Conservation (phyloP, 1,140 invertebrate genomes). For the Apis mellifera region DNA sequence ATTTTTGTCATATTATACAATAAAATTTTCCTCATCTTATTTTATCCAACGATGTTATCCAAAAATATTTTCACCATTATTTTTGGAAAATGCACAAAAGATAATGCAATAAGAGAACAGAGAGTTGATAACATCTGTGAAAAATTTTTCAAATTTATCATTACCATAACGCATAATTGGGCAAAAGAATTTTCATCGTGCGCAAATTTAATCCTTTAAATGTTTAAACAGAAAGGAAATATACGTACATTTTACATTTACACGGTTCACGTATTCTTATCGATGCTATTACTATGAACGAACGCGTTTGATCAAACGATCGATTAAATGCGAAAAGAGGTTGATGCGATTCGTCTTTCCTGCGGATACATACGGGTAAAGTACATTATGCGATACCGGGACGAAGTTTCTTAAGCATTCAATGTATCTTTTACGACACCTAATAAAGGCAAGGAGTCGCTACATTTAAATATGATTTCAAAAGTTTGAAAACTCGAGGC, state of each 20-base stretch:
- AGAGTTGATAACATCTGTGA: neutral
- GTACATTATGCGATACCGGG: slow-evolving; percentile 54
- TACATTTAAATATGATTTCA: too few species aligned
- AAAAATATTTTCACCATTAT: neutral
- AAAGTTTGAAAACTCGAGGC: too few species aligned
- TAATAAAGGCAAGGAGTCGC: slow-evolving; percentile 51
- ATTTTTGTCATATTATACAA: neutral
- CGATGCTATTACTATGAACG: neutral
- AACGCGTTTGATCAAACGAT: neutral
- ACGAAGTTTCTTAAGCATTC: slow-evolving; percentile 53
- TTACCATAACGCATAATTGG: neutral
- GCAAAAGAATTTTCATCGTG: neutral
- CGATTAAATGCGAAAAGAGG: slow-evolving; percentile 56
- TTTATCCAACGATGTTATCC: neutral
- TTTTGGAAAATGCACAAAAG: neutral
- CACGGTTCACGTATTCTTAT: neutral
- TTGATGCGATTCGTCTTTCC: slow-evolving; percentile 64
- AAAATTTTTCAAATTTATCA: neutral
- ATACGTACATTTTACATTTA: neutral
- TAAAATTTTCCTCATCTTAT: too few species aligned
- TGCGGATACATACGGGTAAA: slow-evolving; percentile 25
- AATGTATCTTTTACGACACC: slow-evolving; percentile 56
- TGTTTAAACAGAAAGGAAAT: neutral
- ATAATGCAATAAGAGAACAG: neutral
- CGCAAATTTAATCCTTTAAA: too few species aligned